Evolutionary conservation across 2,113 vertebrate species (phyloP).

Genomic region (Eulemur rufifrons): DNA sequence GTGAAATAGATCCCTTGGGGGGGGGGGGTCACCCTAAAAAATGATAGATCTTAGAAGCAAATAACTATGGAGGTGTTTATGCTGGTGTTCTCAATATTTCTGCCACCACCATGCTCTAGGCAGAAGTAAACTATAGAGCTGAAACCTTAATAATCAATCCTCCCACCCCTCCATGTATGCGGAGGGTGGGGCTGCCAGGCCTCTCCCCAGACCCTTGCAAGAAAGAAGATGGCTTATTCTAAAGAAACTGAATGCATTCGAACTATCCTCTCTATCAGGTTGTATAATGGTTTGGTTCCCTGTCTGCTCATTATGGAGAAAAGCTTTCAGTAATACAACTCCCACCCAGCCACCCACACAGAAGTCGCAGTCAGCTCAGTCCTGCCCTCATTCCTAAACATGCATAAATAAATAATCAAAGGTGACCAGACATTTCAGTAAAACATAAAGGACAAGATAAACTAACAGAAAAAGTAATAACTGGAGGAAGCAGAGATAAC

Average conservation of each 20-base stretch:
- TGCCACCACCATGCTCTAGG: background rate
- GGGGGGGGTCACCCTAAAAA: background rate
- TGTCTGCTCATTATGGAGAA: background rate
- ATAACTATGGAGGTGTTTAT: background rate
- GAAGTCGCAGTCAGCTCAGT: background rate
- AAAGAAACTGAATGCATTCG: background rate
- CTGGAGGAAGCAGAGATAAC: background rate
- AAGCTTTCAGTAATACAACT: background rate
- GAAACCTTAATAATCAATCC: background rate
- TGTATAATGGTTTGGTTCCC: background rate
- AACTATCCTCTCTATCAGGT: background rate
- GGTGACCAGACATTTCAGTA: background rate
- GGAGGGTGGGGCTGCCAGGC: background rate
- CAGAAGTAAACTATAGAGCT: background rate
- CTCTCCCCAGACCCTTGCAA: background rate
- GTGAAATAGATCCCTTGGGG: background rate
- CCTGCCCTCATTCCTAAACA: background rate
- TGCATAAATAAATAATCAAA: background rate
- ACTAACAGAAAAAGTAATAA: background rate
- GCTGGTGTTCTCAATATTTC: background rate
- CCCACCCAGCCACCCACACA: background rate
- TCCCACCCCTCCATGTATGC: background rate
- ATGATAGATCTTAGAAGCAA: background rate
- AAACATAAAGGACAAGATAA: background rate
- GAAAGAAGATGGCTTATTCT: background rate